Conservation (phyloP, 1,140 invertebrate genomes). For the Euschistus heros region DNA sequence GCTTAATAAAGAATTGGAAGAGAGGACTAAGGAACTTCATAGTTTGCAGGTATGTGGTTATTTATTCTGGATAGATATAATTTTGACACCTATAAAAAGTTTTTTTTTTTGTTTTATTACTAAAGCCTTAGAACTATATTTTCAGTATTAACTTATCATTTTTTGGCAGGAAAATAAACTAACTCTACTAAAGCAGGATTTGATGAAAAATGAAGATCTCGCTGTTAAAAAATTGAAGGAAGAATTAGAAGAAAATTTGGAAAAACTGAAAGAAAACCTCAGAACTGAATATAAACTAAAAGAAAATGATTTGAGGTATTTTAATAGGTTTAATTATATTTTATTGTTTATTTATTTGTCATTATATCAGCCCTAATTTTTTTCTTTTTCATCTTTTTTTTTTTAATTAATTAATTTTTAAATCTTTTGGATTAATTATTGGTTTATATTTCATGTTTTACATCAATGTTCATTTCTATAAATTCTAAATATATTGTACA, state of each 20-base stretch:
- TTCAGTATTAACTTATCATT: neutral
- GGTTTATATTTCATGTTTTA: no score
- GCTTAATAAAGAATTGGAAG: conserved; percentile 20
- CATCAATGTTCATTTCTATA: no score
- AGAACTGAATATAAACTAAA: conserved; percentile 22
- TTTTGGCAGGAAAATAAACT: neutral
- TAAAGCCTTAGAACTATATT: neutral
- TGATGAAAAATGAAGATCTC: conserved; percentile 14
- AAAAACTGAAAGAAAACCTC: conserved; percentile 23
- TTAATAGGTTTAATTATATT: neutral
- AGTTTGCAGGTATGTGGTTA: neutral
- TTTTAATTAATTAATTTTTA: no score
- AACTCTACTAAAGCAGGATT: neutral
- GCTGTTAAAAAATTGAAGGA: conserved; percentile 17
- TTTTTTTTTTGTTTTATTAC: neutral
- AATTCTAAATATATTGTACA: no score
- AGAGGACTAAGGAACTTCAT: conserved; percentile 22
- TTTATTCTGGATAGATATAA: no score
- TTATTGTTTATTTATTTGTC: no score
- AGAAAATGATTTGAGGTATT: conserved; percentile 25
- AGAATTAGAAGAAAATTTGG: conserved; percentile 23
- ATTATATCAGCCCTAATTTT: no score
- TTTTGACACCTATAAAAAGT: neutral
- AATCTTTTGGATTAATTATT: no score
- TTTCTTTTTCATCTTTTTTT: no score